Conservation (phyloP, 2,113 vertebrate species). For the Ceyx margarethae region DNA sequence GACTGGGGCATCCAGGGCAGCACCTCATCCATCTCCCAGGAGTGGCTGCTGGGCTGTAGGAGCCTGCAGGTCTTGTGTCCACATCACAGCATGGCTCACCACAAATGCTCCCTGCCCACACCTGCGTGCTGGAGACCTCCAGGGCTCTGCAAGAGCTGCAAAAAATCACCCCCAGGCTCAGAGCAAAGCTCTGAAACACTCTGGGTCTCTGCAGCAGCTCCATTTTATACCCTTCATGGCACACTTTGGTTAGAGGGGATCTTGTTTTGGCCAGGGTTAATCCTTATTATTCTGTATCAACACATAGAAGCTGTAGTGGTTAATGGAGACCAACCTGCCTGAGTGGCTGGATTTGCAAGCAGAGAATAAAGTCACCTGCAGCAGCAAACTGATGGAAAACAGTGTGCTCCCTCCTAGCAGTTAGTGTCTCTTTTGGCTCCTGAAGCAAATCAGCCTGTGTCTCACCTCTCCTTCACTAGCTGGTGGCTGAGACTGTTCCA, state of each 20-base stretch:
- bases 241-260: neutral
- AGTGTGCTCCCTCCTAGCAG: neutral
- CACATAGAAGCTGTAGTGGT: neutral
- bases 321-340: neutral
- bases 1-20: neutral
- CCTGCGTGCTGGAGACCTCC: fast-evolving
- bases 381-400: neutral
- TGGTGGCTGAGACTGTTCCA: neutral
- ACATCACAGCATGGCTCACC: neutral
- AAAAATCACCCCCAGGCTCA: neutral
- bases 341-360: neutral
- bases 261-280: neutral
- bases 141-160: neutral
- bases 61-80: neutral
- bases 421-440: neutral
- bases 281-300: neutral
- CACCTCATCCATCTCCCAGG: neutral
- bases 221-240: neutral
- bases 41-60: neutral
- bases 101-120: neutral
- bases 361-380: neutral
- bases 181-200: neutral
- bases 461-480: neutral
- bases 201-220: neutral
- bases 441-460: neutral